Percentiles rank a stretch among this genome's conserved stretches.
Evolutionary conservation across 2,113 vertebrate species (phyloP).

Genomic region (Pedetes capensis): DNA sequence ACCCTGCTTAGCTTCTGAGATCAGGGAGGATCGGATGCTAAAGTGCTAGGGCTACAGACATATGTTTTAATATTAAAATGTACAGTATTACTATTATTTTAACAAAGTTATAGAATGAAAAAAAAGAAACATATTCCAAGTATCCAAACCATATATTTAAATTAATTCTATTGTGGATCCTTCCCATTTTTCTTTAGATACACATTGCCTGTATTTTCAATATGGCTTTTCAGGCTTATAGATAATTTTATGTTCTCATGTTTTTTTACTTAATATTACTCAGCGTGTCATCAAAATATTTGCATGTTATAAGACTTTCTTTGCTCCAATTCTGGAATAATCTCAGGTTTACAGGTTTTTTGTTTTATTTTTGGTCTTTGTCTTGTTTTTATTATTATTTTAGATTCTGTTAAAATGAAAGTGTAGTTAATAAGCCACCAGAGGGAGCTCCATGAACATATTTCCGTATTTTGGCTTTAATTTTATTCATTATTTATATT

Average conservation of each 20-base stretch:
- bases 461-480: background rate
- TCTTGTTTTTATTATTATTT: too few relatives aligned
- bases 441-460: slow-evolving; percentile 47
- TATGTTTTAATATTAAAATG: too few relatives aligned
- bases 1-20: too few relatives aligned
- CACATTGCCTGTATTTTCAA: background rate
- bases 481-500: background rate
- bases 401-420: background rate
- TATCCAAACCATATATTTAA: background rate
- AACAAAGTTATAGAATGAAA: background rate
- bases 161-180: background rate
- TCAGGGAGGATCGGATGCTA: too few relatives aligned
- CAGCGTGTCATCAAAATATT: background rate
- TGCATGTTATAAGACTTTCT: background rate
- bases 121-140: background rate
- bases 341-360: background rate
- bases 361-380: too few relatives aligned
- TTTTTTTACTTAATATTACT: background rate
- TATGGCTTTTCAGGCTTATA: background rate
- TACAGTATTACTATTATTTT: background rate
- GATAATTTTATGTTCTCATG: background rate
- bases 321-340: background rate
- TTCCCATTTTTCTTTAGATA: background rate
- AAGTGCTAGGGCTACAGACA: too few relatives aligned
- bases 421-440: slow-evolving; percentile 2